Evolutionary conservation across 2,797 vertebrate species (phyloP).

Genomic region (Chaetodon trifasciatus): DNA sequence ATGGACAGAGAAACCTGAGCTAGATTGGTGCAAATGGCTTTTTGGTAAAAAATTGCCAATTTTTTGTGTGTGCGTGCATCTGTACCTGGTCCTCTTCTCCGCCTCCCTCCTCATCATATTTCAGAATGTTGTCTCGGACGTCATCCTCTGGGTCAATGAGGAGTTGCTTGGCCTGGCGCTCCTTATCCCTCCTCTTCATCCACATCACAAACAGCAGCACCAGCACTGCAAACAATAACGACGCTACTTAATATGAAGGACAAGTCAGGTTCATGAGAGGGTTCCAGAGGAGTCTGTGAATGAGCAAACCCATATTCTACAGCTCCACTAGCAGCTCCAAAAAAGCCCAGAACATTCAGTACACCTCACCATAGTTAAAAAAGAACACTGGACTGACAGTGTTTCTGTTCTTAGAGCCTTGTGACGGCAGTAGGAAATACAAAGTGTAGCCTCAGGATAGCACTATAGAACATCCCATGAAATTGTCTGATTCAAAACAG

Average conservation of each 20-base stretch:
- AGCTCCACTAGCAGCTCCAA: neutral
- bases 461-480: neutral
- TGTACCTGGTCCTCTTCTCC: constrained; percentile 95
- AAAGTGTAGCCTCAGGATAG: neutral
- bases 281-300: neutral
- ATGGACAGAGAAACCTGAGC: neutral
- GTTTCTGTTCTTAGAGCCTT: neutral
- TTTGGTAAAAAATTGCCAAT: too few species aligned
- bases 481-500: neutral
- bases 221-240: constrained; percentile 74
- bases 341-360: neutral
- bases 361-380: neutral
- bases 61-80: neutral
- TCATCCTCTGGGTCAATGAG: constrained; percentile 96
- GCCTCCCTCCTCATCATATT: constrained; percentile 94
- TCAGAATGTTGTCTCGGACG: constrained; percentile 95
- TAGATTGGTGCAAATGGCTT: too few species aligned
- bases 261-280: neutral
- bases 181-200: constrained; percentile 94
- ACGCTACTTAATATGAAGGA: neutral
- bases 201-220: constrained; percentile 93
- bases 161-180: constrained; percentile 94
- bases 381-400: neutral
- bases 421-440: neutral
- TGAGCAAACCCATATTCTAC: neutral